Conservation (phyloP, 2,888 invertebrate species). For the Athalia circularis region DNA sequence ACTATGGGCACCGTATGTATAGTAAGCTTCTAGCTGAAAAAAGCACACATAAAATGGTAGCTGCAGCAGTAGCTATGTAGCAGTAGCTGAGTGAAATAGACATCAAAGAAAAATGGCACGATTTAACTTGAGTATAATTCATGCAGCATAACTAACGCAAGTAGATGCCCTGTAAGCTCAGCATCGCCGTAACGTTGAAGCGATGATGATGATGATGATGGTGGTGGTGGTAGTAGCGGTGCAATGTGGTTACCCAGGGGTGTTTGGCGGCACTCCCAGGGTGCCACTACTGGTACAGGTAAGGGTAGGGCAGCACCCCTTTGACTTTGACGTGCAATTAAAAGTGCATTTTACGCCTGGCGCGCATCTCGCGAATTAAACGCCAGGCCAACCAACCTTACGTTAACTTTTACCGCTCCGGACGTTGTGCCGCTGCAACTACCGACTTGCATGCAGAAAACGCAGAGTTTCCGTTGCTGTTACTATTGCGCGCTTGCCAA, state of each 20-base stretch:
- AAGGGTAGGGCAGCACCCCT: constrained; percentile 59
- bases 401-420: not conserved
- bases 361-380: constrained; percentile 44
- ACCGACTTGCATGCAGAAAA: not conserved
- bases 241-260: not conserved
- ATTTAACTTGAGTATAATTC: constrained; percentile 38
- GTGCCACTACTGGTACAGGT: constrained; percentile 63
- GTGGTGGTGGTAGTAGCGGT: not conserved
- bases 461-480: not conserved
- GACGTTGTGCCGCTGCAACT: not conserved
- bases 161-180: constrained; percentile 35
- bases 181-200: constrained; percentile 4
- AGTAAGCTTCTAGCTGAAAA: not conserved
- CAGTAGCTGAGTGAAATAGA: constrained; percentile 9
- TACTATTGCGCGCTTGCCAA: too few relatives aligned
- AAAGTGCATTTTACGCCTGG: constrained; percentile 67
- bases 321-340: constrained; percentile 69
- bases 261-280: not conserved
- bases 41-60: not conserved
- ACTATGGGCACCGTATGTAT: too few relatives aligned
- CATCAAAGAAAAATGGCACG: constrained; percentile 36
- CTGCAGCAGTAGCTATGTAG: not conserved
- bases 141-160: constrained; percentile 40
- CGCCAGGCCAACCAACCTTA: constrained; percentile 9
- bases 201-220: not conserved